Conservation (phyloP, 2,888 invertebrate genomes). For the Timandra comae region DNA sequence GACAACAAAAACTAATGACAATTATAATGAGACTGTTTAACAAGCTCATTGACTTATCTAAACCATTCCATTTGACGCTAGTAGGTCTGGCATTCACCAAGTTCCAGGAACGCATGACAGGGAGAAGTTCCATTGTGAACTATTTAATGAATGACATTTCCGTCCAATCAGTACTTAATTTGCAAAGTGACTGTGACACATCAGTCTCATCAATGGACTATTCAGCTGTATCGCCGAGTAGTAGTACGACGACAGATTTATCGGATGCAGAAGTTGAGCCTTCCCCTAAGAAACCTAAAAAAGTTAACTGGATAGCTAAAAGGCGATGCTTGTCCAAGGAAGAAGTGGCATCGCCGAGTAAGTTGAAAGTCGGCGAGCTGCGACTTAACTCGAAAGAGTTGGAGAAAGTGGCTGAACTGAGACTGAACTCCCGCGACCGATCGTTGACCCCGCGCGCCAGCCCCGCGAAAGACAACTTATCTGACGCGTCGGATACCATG, state of each 20-base stretch:
- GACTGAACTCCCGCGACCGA: constrained; percentile 62
- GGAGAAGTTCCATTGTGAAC: constrained; percentile 83
- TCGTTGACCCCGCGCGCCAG: constrained; percentile 66
- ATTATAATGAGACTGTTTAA: constrained; percentile 86
- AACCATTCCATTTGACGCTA: constrained; percentile 87
- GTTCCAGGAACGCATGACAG: constrained; percentile 83
- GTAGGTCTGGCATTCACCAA: constrained; percentile 89
- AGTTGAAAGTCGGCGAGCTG: constrained; percentile 81
- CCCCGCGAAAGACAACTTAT: constrained; percentile 61
- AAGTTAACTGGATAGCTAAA: constrained; percentile 70
- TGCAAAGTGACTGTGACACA: constrained; percentile 76
- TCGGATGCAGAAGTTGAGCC: constrained; percentile 84
- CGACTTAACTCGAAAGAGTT: constrained; percentile 80
- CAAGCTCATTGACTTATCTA: constrained; percentile 82
- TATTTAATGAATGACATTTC: constrained; percentile 86
- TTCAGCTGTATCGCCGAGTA: constrained; percentile 65
- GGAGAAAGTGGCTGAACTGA: constrained; percentile 71
- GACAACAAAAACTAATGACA: constrained; percentile 80
- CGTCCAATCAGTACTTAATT: constrained; percentile 84
- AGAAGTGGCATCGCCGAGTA: constrained; percentile 81
- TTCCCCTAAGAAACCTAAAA: constrained; percentile 83
- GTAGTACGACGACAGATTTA: constrained; percentile 75
- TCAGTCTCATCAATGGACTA: constrained; percentile 67
- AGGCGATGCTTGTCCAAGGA: constrained; percentile 64
- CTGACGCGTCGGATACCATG: constrained; percentile 60